A percentile compares a stretch with the other conserved stretches of the same genome.
phyloP scores from a whole-genome alignment of 2,888 invertebrate genomes.

The Watsonalla cultraria region DNA sequence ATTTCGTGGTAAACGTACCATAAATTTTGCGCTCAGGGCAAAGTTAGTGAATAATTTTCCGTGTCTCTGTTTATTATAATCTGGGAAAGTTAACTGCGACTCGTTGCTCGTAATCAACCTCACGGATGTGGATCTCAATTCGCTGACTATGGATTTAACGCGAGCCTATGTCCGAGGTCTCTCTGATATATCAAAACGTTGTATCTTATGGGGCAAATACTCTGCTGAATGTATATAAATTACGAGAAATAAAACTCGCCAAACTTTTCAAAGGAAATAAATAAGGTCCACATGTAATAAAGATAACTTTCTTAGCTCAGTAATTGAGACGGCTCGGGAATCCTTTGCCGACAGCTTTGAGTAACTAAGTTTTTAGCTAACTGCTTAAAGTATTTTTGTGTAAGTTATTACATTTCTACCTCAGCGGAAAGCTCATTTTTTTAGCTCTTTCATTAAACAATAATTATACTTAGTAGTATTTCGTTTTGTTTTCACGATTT shows the following conservation, averaged over 20 bases:
- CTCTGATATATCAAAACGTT: neutral
- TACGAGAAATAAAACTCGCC: slow-evolving; percentile 4
- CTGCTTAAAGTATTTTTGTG: slow-evolving; percentile 45
- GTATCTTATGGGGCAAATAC: no score
- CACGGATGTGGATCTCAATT: slow-evolving; percentile 49
- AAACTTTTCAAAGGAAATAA: slow-evolving; percentile 27
- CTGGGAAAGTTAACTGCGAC: slow-evolving; percentile 60
- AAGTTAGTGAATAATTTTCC: slow-evolving; percentile 75
- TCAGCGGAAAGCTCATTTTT: slow-evolving; percentile 27
- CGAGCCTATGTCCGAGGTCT: neutral
- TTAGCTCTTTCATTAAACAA: slow-evolving; percentile 21
- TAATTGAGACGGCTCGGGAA: slow-evolving; percentile 60
- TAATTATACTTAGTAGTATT: no score
- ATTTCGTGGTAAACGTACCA: slow-evolving; percentile 72
- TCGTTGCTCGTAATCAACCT: slow-evolving; percentile 62
- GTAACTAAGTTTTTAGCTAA: slow-evolving; percentile 56
- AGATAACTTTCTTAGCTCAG: slow-evolving; percentile 45
- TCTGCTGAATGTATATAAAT: neutral
- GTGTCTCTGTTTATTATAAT: slow-evolving; percentile 76
- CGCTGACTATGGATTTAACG: slow-evolving; percentile 36
- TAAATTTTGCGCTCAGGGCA: slow-evolving; percentile 68
- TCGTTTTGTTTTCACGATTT: no score
- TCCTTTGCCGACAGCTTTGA: slow-evolving; percentile 53
- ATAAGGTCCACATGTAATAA: slow-evolving; percentile 45
- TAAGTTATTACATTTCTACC: slow-evolving; percentile 54